A percentile compares a stretch with the other conserved stretches of the same genome.
These are phyloP conservation scores for Yasuhikotakia modesta DNA, from an alignment of 2,797 vertebrate species.

Conservation along the genomic window DNA sequence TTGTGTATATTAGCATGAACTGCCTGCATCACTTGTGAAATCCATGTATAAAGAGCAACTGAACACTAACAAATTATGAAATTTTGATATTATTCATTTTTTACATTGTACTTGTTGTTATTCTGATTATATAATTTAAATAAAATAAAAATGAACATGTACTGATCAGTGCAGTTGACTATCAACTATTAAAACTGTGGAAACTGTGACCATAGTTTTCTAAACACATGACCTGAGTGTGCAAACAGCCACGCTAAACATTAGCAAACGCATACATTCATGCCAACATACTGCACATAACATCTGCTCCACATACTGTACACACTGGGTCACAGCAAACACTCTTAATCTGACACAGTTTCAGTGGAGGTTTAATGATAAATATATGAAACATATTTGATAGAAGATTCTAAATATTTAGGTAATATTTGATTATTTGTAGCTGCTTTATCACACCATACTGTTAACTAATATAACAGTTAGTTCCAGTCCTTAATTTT, in stretches of 20 bases:
- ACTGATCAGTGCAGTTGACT: constrained; percentile 55
- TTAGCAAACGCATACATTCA: constrained; percentile 15
- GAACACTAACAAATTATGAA: too few relatives aligned
- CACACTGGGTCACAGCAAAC: constrained; percentile 5
- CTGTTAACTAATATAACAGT: too few relatives aligned
- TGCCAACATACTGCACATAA: not conserved
- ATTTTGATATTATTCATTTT: too few relatives aligned
- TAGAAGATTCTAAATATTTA: not conserved
- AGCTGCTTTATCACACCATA: too few relatives aligned
- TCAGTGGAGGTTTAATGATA: not conserved
- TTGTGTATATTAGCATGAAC: not conserved
- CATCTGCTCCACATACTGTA: not conserved
- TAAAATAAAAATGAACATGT: too few relatives aligned
- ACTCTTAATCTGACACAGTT: not conserved
- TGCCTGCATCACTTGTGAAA: not conserved
- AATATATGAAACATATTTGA: not conserved
- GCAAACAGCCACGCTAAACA: constrained; percentile 54
- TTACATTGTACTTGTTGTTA: too few relatives aligned
- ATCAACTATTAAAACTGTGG: constrained; percentile 57
- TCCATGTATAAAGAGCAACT: too few relatives aligned
- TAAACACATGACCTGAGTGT: constrained; percentile 56
- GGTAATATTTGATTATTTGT: too few relatives aligned
- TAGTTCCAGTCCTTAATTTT: too few relatives aligned
- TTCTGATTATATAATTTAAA: too few relatives aligned
- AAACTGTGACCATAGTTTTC: constrained; percentile 63